phyloP scores from a whole-genome alignment of 2,797 vertebrate genomes.

The Diglossa cyanea region DNA sequence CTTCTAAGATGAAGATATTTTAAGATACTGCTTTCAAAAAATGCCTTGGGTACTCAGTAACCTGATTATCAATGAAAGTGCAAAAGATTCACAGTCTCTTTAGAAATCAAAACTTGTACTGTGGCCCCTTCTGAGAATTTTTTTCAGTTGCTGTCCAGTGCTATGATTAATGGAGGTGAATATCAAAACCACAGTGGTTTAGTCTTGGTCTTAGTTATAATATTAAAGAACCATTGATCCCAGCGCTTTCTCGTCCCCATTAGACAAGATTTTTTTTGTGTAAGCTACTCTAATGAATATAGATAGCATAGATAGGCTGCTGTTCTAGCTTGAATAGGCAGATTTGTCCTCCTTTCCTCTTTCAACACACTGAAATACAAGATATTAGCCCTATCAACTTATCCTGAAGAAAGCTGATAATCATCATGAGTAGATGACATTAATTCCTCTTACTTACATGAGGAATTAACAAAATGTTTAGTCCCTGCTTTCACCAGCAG shows the following conservation, averaged over 20 bases:
- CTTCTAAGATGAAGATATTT: neutral
- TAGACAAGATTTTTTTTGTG: neutral
- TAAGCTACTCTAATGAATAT: neutral
- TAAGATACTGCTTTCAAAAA: neutral
- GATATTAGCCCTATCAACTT: neutral
- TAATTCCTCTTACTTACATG: neutral
- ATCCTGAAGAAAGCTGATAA: neutral
- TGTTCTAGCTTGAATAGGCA: neutral
- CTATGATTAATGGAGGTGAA: neutral
- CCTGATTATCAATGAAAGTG: neutral
- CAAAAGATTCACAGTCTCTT: neutral
- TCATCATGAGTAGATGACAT: neutral
- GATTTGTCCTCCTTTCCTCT: neutral
- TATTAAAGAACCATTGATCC: neutral
- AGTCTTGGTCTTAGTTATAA: neutral
- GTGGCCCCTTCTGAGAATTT: neutral
- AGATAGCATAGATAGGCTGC: neutral
- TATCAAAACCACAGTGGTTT: neutral
- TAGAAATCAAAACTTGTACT: neutral
- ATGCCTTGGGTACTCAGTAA: neutral
- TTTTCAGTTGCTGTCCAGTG: neutral
- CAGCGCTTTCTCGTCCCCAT: rapidly evolving
- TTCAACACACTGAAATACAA: neutral
- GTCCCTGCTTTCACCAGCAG: neutral
- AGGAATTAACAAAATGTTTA: neutral